Evolutionary conservation across 2,888 invertebrate genomes (phyloP), one percentile per base, ranked within the genome.

Genomic region (Rhagium mordax): DNA sequence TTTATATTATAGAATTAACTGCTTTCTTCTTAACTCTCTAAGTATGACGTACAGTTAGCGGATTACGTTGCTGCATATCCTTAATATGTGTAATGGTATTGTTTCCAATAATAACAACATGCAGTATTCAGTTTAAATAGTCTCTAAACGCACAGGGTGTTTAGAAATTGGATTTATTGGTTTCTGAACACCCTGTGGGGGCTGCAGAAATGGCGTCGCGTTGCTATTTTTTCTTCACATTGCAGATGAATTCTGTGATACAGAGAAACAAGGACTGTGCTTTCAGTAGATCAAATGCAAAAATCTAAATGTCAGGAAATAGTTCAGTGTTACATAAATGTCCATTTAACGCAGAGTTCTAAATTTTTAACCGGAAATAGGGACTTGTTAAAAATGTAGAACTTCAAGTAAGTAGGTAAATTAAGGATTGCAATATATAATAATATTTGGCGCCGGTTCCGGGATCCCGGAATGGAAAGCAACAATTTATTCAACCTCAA

Each of bases 191-290:
- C 41, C 41, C 59, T 41, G 24, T 10, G 21, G 3, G 7, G 13
- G 10, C 20, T 29, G 33, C 65, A 65, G 33, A 18, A 65, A 65
- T 16, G 18, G 20, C 33, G 41, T 53, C 33, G 41, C 41, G n/a
- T 41, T 41, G 65, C 53, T 65, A 60, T 57, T 71, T 76, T 77
- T 79, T 79, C 79, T 81, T 83, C 79, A 82, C 75, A 84, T 86
- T 87, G 83, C 87, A 87, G 87, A 87, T 85, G 81, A 83, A 82
- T 84, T 86, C 87, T 88, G 88, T 88, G 88, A 88, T 88, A 88
- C 86, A 87, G 88, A 88, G 88, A 88, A 87, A 86, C 82, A 88
- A 85, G 88, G 88, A 88, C 88, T 88, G 88, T 84, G 85, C 84
- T 84, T 84, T 81, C 75, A 77, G 81, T 80, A 79, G 79, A 78